A percentile compares a stretch with the other conserved stretches of the same genome.
phyloP scores from a whole-genome alignment of 2,888 invertebrate genomes.

The Anarsia innoxiella region DNA sequence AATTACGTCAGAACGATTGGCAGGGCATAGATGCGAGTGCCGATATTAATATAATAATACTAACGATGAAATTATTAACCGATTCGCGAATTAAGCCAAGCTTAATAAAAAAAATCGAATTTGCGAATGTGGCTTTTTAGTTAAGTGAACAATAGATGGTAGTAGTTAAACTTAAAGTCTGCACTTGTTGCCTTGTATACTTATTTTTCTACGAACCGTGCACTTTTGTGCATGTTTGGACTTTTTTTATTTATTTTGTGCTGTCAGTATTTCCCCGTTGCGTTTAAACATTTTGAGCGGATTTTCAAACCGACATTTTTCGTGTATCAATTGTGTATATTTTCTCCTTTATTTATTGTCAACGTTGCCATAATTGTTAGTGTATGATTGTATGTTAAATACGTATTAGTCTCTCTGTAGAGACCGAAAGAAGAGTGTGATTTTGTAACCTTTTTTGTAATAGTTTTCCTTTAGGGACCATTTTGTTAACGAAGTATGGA shows the following conservation, averaged over 20 bases:
- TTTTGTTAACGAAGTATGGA: slow-evolving; percentile 56
- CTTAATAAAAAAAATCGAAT: slow-evolving; percentile 56
- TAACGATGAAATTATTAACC: slow-evolving; percentile 58
- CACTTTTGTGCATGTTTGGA: slow-evolving; percentile 47
- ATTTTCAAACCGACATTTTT: slow-evolving; percentile 29
- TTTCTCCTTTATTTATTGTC: slow-evolving; percentile 67
- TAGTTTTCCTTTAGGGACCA: slow-evolving; percentile 69
- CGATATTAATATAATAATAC: slow-evolving; percentile 49
- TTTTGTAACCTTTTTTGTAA: slow-evolving; percentile 59
- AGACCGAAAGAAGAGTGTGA: slow-evolving; percentile 56
- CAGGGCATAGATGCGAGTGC: slow-evolving; percentile 34
- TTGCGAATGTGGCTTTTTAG: slow-evolving; percentile 67
- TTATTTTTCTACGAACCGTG: slow-evolving; percentile 61
- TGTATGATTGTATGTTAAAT: slow-evolving; percentile 66
- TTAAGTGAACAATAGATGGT: slow-evolving; percentile 57
- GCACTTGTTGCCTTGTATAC: slow-evolving; percentile 74
- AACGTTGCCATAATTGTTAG: slow-evolving; percentile 75
- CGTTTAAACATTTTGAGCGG: slow-evolving; percentile 27
- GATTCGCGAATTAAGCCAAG: slow-evolving; percentile 68
- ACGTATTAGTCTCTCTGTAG: slow-evolving; percentile 62
- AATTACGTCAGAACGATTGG: slow-evolving; percentile 36
- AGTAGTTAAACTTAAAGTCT: slow-evolving; percentile 72
- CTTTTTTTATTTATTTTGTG: slow-evolving; percentile 57
- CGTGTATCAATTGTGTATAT: slow-evolving; percentile 62
- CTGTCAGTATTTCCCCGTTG: slow-evolving; percentile 49